Percentiles rank a stretch among this genome's conserved stretches.
Evolutionary conservation across 2,888 invertebrate genomes (phyloP).

Genomic region (Nomada ferruginata): DNA sequence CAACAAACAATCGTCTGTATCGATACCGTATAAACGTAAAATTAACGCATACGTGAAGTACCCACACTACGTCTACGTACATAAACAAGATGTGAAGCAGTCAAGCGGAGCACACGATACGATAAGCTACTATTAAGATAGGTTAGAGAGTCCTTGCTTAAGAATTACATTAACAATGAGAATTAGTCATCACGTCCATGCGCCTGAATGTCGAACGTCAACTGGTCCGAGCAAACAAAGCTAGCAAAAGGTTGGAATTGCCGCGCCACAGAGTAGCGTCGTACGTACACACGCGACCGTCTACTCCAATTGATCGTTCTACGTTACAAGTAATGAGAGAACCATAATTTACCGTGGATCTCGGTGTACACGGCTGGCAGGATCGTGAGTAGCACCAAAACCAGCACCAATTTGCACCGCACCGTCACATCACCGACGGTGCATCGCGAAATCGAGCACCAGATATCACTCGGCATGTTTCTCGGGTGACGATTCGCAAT

Average conservation of each 20-base stretch:
- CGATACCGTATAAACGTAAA: neutral
- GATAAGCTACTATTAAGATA: neutral
- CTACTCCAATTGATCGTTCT: neutral
- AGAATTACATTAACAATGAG: neutral
- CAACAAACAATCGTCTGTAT: neutral
- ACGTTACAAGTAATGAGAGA: neutral
- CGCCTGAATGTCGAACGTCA: neutral
- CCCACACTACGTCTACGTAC: neutral
- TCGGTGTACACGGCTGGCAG: constrained; percentile 69
- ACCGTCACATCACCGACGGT: constrained; percentile 64
- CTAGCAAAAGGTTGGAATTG: neutral
- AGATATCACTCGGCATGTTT: constrained; percentile 79
- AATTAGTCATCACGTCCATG: neutral
- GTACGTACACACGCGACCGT: neutral
- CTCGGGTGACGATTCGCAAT: constrained; percentile 47
- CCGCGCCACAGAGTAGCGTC: neutral
- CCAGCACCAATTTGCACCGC: constrained; percentile 75
- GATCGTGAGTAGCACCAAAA: constrained; percentile 73
- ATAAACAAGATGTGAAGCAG: neutral
- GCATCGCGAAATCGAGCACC: constrained; percentile 64
- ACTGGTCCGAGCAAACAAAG: constrained; percentile 15
- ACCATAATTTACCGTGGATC: constrained; percentile 77
- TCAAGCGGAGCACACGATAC: neutral
- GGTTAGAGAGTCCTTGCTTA: neutral
- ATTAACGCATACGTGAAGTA: neutral